Evolutionary conservation across 1,140 invertebrate genomes (phyloP).

Genomic region (Drosophila littoralis): DNA sequence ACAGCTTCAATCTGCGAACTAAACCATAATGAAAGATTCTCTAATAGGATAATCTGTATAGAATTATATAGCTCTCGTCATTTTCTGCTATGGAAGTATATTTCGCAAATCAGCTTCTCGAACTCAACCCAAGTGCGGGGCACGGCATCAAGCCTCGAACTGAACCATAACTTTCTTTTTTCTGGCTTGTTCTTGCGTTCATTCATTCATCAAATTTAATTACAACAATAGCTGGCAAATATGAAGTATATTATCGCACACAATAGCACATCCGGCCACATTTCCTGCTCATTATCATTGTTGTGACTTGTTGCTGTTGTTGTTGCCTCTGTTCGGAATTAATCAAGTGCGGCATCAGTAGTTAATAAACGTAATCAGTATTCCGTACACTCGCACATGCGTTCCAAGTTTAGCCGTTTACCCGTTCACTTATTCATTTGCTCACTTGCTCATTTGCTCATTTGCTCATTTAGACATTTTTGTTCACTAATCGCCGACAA

Average conservation of each 20-base stretch:
- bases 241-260: constrained; percentile 27
- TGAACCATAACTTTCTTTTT: no score
- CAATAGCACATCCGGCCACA: constrained; percentile 5
- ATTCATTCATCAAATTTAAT: constrained; percentile 37
- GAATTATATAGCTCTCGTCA: no score
- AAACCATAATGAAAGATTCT: no score
- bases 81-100: no score
- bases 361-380: constrained; percentile 16
- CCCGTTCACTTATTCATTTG: background rate
- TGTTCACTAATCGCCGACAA: constrained; percentile 6
- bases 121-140: background rate
- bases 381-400: background rate
- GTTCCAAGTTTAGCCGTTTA: background rate
- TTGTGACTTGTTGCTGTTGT: background rate
- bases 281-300: constrained; percentile 13
- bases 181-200: no score
- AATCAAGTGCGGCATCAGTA: constrained; percentile 3
- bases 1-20: no score
- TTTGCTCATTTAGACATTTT: constrained; percentile 11
- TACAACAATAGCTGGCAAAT: constrained; percentile 19
- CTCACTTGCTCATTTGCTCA: background rate
- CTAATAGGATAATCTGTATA: no score
- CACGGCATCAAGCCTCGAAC: background rate
- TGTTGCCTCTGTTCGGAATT: constrained; percentile 1
- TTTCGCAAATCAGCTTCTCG: no score